A percentile compares a stretch with the other conserved stretches of the same genome.
Evolutionary conservation across 53 echinoderm and acorn worm species (phyloP).

Genomic region (Glandiceps talaboti): DNA sequence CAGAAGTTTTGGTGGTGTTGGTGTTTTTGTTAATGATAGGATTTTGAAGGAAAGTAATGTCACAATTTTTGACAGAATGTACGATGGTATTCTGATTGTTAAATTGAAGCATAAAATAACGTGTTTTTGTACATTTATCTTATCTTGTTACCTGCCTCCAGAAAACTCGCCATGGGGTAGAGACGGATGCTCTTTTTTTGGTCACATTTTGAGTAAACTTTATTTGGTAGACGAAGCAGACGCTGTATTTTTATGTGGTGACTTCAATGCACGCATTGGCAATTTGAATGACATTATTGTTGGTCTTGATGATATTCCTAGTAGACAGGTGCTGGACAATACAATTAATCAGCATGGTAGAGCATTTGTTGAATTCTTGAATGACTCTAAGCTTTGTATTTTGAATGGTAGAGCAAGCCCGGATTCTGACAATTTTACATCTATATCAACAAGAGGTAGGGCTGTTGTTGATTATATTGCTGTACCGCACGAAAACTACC

Average conservation of each 20-base stretch:
- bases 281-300: background rate
- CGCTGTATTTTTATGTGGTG: background rate
- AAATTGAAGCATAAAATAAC: background rate
- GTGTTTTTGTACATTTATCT: background rate
- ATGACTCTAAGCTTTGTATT: background rate
- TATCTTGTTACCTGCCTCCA: background rate
- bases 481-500: background rate
- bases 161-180: background rate
- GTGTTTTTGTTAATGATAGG: background rate
- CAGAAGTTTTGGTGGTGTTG: background rate
- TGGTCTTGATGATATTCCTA: background rate
- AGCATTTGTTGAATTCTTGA: background rate
- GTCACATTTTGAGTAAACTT: background rate
- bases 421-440: background rate
- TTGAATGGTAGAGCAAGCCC: background rate
- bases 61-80: background rate
- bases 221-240: background rate
- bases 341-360: background rate
- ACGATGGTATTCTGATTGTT: background rate
- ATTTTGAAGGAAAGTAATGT: background rate
- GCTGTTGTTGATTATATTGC: background rate
- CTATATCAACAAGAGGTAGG: background rate
- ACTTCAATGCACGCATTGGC: background rate
- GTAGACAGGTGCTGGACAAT: background rate
- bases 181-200: background rate